Percentiles rank a stretch among this genome's conserved stretches.
Conservation (phyloP, 2,888 invertebrate genomes). For the Hipparchia sbordonii region DNA sequence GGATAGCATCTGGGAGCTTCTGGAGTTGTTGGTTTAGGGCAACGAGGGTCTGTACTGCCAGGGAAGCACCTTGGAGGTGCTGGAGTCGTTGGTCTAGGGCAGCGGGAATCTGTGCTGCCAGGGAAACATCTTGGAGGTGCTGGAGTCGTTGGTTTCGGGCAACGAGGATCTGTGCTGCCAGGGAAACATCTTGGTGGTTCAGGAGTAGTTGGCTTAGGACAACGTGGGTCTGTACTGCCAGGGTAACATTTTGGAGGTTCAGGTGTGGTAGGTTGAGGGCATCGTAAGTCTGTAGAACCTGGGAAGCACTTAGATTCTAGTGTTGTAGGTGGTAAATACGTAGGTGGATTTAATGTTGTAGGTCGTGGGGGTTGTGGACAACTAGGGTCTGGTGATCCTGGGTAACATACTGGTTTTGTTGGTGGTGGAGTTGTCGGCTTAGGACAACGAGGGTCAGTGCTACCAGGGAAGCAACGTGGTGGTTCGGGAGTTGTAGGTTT, state of each 20-base stretch:
- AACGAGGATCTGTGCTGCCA: conserved; percentile 50
- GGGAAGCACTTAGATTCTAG: conserved; percentile 53
- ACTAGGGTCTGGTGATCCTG: conserved; percentile 43
- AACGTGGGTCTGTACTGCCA: conserved; percentile 51
- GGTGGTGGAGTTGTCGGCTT: conserved; percentile 42
- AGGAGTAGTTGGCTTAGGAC: conserved; percentile 52
- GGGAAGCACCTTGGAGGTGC: conserved; percentile 57
- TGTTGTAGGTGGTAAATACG: conserved; percentile 44
- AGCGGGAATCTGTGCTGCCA: conserved; percentile 46
- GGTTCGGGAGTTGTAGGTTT: conserved; percentile 48
- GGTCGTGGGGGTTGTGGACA: conserved; percentile 51
- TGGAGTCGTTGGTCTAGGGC: conserved; percentile 50
- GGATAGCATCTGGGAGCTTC: conserved; percentile 51
- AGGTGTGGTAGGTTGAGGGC: conserved; percentile 48
- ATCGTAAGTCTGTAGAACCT: too few species aligned
- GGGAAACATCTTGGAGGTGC: conserved; percentile 45
- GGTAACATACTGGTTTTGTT: conserved; percentile 44
- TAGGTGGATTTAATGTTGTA: conserved; percentile 43
- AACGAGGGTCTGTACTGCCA: conserved; percentile 60
- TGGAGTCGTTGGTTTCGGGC: conserved; percentile 50
- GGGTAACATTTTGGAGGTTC: conserved; percentile 43
- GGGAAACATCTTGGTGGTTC: conserved; percentile 46
- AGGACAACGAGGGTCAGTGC: conserved; percentile 56
- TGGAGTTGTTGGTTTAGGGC: conserved; percentile 50
- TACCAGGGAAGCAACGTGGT: conserved; percentile 46